A percentile compares a stretch with the other conserved stretches of the same genome.
Conservation (phyloP, 2,113 vertebrate genomes). For the Chloebia gouldiae region DNA sequence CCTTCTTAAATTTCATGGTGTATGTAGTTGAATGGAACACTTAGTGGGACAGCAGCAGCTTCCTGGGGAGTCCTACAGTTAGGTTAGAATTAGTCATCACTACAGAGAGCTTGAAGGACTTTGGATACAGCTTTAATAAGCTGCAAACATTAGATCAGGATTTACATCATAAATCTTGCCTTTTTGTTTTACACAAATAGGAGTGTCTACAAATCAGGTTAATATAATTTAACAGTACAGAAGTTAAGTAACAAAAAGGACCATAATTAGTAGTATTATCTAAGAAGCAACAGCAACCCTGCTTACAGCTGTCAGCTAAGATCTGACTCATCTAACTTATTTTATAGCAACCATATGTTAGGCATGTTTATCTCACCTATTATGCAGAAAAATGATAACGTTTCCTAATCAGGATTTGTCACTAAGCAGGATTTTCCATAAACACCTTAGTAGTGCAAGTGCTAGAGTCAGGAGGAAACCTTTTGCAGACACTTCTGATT, state of each 20-base stretch:
- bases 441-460: conserved; percentile 37
- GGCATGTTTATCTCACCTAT: conserved; percentile 52
- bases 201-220: conserved; percentile 62
- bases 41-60: neutral
- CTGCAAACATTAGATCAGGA: conserved; percentile 25
- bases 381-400: conserved; percentile 47
- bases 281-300: conserved; percentile 51
- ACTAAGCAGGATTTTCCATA: conserved; percentile 70
- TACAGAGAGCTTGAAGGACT: neutral
- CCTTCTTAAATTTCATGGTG: neutral
- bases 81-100: neutral
- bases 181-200: conserved; percentile 11
- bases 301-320: conserved; percentile 54
- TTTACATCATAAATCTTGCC: conserved; percentile 46
- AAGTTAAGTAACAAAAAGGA: conserved; percentile 31
- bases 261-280: conserved; percentile 27
- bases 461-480: conserved; percentile 15
- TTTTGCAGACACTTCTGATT: conserved; percentile 46
- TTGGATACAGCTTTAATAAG: conserved; percentile 19
- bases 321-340: conserved; percentile 69
- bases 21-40: neutral
- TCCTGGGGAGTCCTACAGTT: neutral
- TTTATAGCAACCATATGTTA: conserved; percentile 76
- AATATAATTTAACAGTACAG: conserved; percentile 57
- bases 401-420: conserved; percentile 79